Evolutionary conservation across 2,888 invertebrate species (phyloP).

Genomic region (Cerastoderma edule): DNA sequence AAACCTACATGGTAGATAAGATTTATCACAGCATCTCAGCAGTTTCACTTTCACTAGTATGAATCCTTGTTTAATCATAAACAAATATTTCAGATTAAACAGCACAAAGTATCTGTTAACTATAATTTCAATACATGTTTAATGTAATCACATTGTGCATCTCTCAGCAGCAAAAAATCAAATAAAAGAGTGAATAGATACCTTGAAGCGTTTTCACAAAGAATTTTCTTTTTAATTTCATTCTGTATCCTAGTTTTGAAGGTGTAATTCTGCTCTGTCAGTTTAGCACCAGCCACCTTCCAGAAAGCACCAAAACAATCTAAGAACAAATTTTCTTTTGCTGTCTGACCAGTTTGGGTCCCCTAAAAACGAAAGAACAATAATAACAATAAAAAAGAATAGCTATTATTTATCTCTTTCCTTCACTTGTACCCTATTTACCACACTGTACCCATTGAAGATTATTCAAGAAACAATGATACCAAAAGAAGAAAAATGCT

Average conservation of each 20-base stretch:
- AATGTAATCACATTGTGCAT: neutral
- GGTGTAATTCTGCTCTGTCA: conserved; percentile 41
- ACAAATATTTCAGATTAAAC: neutral
- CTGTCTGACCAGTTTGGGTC: conserved; percentile 62
- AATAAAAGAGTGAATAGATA: conserved; percentile 6
- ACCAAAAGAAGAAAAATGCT: too few relatives aligned
- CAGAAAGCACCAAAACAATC: conserved; percentile 66
- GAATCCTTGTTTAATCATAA: neutral
- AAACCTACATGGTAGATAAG: too few relatives aligned
- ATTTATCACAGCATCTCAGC: too few relatives aligned
- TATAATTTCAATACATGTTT: neutral
- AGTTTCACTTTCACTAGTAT: neutral
- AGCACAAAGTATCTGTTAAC: neutral
- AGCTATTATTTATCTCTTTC: too few relatives aligned
- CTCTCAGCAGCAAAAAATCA: neutral
- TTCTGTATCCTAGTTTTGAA: conserved; percentile 43
- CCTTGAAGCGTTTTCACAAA: conserved; percentile 57
- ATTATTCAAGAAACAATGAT: too few relatives aligned
- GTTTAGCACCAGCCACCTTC: conserved; percentile 54
- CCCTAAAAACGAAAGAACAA: conserved; percentile 48
- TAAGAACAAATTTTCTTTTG: conserved; percentile 63
- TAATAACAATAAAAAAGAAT: too few relatives aligned
- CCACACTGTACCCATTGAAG: too few relatives aligned
- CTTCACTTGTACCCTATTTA: too few relatives aligned
- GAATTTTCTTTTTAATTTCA: conserved; percentile 56